Base-by-base conservation (phyloP, 2,113 vertebrate genomes). In the Clarias magur region DNA sequence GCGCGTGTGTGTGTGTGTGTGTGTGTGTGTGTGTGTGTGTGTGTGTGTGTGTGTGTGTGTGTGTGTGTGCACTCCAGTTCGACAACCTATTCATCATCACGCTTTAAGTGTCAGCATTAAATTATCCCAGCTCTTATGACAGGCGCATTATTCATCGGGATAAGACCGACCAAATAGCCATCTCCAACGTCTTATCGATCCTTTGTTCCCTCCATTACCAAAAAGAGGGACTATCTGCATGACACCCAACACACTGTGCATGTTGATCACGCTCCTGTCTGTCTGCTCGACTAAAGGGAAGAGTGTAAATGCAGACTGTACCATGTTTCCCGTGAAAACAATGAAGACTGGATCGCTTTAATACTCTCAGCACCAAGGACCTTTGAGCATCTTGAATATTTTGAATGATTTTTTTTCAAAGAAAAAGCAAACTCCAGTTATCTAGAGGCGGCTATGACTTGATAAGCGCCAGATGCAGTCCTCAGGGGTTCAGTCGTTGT, bases 61-160 rank as follows among this genome's bases (percentile, higher is more conserved):
- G 93, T 93, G 90, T 91, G 86, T 92, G 38, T 12, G 89, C 93
- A 92, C 93, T 92, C 89, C 83, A 75, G 91, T 91, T 92, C 94
- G 96, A 96, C 96, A 95, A 96, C 95, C 95, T 95, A 97, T 98
- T 96, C 94, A 96, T 98, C 97, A 97, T 93, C 80, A 88, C 90
- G 95, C 95, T 84, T 85, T 97, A 96, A 97, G 97, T 96, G 96
- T 96, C 97, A 96, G 96, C 97, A 93, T 96, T 96, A 96, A 96
- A 97, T 97, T 96, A 96, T 97, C 96, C 95, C 90, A 25, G 91
- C 95, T 96, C 95, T 98, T 99, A 99, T 99, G 97, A 98, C 97
- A 97, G 97, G 94, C 92, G 94, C 97, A 96, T 99, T 97, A 96
- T 96, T 98, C 98, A 98, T 96, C 96, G 95, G 96, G 96, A 97